Percentiles rank a stretch among this genome's conserved stretches.
Conservation (phyloP, 2,888 invertebrate species). For the Cosmopolites sordidus region DNA sequence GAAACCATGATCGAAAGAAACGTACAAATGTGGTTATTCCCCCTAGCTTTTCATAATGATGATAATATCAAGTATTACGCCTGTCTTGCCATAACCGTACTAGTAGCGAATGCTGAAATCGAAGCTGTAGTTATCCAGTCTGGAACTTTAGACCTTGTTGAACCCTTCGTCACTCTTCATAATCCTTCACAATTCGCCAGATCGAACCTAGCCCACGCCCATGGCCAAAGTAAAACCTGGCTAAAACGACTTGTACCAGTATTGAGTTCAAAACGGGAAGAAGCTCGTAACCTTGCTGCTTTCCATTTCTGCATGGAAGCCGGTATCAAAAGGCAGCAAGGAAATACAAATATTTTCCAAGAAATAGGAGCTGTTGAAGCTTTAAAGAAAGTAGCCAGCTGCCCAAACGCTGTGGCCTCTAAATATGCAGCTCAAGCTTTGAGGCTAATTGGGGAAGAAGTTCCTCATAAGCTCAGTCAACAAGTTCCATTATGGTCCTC, state of each 20-base stretch:
- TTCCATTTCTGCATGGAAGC: conserved; percentile 99
- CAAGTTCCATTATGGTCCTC: conserved; percentile 97
- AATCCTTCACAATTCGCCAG: conserved; percentile 93
- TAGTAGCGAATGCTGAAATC: conserved; percentile 96
- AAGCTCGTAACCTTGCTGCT: conserved; percentile 93
- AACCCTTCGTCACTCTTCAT: conserved; percentile 92
- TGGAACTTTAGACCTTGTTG: conserved; percentile 93
- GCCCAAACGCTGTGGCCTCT: conserved; percentile 95
- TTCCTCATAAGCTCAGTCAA: conserved; percentile 95
- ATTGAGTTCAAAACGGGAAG: conserved; percentile 88
- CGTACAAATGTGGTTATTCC: conserved; percentile 96
- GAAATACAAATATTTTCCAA: conserved; percentile 83
- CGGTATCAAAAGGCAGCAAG: conserved; percentile 91
- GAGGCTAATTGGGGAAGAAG: conserved; percentile 89
- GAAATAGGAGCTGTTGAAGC: conserved; percentile 95
- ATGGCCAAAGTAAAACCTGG: conserved; percentile 96
- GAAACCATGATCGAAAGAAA: conserved; percentile 94
- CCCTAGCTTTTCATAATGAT: conserved; percentile 92
- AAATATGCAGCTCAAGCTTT: conserved; percentile 93
- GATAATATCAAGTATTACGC: conserved; percentile 98
- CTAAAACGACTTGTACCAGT: conserved; percentile 88
- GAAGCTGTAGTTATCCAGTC: conserved; percentile 94
- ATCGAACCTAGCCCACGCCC: conserved; percentile 87
- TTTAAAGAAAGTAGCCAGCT: conserved; percentile 92
- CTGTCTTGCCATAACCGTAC: conserved; percentile 92